Base-by-base conservation (phyloP, 2,888 invertebrate genomes). In the Acanthococcus lagerstroemiae region DNA sequence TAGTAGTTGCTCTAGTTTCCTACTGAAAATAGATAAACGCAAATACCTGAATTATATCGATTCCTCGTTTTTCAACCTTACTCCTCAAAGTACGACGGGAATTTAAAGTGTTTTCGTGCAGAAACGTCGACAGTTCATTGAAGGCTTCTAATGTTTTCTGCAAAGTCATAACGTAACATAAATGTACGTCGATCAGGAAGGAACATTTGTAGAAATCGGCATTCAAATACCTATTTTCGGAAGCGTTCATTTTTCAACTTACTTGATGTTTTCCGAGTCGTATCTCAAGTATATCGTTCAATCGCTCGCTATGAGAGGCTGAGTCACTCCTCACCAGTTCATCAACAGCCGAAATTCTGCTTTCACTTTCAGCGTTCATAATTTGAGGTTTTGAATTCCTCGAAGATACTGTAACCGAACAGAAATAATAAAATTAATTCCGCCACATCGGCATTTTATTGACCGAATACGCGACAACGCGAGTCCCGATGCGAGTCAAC, bases 51-150 rank as follows among this genome's bases (percentile, higher is more conserved):
- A 95, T 95, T 55, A 95, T 90, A 27, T 83, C 80, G 71, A 95
- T 81, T 75, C 91, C 94, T 70, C 89, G 81, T 74, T 88, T 89
- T 76, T 96, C 95, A 70, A 96, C 93, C 80, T 93, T 90, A 76
- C 92, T 90, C 25, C 93, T 82, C 57, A 96, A 79, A 77, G 93
- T 88, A 73, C 95, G 81, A 70, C 95, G 81, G 26, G 88, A 86
- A 67, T 88, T 84, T 22, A 89, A 75, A 4, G 87, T 90, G 75
- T 95, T 94, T 60, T 92, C 88, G 0, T 82, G 83, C 74, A 92
- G 93, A 75, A 95, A 88, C 19, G 86, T 85, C 9, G 95, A 95
- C 45, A 95, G 79, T 70, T 93, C 90, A 74, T 85, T 87, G 19
- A 95, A 77, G 2, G 93, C 92, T 77, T 94, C 94, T 65, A 95